A percentile compares a stretch with the other conserved stretches of the same genome.
Evolutionary conservation across 2,113 vertebrate genomes (phyloP).

Genomic region (Cavia porcellus): DNA sequence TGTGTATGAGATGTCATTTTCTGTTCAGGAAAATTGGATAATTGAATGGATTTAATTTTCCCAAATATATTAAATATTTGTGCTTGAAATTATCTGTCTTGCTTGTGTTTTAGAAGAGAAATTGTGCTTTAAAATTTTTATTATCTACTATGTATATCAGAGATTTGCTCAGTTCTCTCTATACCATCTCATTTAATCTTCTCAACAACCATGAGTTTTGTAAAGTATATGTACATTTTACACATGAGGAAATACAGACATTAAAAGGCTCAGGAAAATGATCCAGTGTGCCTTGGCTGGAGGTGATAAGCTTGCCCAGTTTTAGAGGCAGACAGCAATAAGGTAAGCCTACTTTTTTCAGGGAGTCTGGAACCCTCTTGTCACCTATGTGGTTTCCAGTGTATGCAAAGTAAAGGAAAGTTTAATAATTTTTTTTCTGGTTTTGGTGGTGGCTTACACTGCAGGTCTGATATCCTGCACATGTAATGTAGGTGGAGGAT

Average conservation of each 20-base stretch:
- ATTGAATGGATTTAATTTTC: constrained; percentile 68
- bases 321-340: background rate
- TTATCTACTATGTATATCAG: background rate
- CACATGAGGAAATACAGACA: background rate
- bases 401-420: background rate
- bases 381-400: background rate
- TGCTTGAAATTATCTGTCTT: constrained; percentile 41
- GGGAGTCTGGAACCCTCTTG: background rate
- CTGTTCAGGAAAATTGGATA: constrained; percentile 67
- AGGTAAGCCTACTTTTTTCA: background rate
- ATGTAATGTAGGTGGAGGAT: background rate
- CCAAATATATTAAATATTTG: constrained; percentile 11
- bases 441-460: background rate
- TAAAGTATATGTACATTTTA: background rate
- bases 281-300: background rate
- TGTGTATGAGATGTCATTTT: constrained; percentile 26
- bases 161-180: background rate
- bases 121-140: background rate
- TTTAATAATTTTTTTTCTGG: background rate
- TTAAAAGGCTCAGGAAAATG: background rate
- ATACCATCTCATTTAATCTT: background rate
- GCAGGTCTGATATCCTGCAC: background rate
- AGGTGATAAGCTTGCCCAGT: background rate
- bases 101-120: constrained; percentile 8
- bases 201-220: background rate